Conservation (phyloP, 1,140 invertebrate species). For the Drosophila malerkotliana region DNA sequence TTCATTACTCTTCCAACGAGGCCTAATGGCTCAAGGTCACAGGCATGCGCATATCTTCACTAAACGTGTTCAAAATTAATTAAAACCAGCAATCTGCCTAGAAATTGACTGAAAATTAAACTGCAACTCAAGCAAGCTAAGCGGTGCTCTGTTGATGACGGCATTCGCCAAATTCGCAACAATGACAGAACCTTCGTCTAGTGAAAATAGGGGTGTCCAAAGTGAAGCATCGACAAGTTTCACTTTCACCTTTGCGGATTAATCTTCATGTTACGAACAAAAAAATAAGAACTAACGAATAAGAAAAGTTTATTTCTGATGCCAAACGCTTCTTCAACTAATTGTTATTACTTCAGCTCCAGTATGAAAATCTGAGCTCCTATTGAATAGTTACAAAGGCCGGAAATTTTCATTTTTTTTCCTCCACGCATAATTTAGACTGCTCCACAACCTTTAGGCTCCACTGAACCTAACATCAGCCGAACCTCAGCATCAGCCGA, state of each 20-base stretch:
- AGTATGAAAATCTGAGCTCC: too few species aligned
- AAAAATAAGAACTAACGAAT: background rate
- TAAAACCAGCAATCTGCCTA: slow-evolving; percentile 49
- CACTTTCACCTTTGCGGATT: background rate
- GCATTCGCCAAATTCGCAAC: background rate
- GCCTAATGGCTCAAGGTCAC: slow-evolving; percentile 78
- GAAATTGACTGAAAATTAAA: background rate
- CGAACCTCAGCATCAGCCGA: too few species aligned
- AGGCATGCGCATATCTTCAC: slow-evolving; percentile 73
- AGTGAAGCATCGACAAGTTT: background rate
- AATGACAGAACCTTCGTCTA: background rate
- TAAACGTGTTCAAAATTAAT: slow-evolving; percentile 74
- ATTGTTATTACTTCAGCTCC: too few species aligned
- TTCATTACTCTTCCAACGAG: slow-evolving; percentile 50
- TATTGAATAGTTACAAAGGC: too few species aligned
- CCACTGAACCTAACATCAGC: too few species aligned
- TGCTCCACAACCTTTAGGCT: too few species aligned
- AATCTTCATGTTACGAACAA: background rate
- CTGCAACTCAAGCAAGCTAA: background rate
- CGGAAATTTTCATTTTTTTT: too few species aligned
- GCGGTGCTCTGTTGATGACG: background rate
- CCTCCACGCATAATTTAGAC: too few species aligned
- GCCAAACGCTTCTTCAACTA: too few species aligned
- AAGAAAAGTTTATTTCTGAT: too few species aligned
- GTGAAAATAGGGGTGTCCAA: slow-evolving; percentile 10